These are phyloP conservation scores for Hydrotaea cyrtoneurina DNA, from an alignment of 2,888 invertebrate species.

Conservation along the genomic window DNA sequence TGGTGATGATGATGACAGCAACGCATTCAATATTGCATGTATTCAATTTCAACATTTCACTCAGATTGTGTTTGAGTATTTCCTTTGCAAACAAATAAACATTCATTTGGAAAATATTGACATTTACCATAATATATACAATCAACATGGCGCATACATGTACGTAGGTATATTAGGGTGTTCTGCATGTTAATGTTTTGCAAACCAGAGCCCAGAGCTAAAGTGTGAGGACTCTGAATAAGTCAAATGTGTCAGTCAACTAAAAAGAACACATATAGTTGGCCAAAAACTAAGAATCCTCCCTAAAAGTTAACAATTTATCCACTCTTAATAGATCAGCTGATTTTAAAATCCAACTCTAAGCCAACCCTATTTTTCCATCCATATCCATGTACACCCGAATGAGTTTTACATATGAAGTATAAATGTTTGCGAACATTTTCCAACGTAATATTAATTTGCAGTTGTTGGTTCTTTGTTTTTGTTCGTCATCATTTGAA, in stretches of 20 bases:
- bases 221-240: too few relatives aligned
- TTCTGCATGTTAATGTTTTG: too few relatives aligned
- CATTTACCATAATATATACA: slow-evolving; percentile 14
- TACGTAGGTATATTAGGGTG: background rate
- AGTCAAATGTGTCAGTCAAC: too few relatives aligned
- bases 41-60: slow-evolving; percentile 3
- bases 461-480: background rate
- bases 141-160: too few relatives aligned
- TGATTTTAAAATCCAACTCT: too few relatives aligned
- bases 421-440: background rate
- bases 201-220: too few relatives aligned
- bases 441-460: background rate
- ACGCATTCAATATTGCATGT: background rate
- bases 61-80: background rate
- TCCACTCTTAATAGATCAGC: too few relatives aligned
- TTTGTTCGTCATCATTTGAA: background rate
- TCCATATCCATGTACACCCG: too few relatives aligned
- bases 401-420: background rate
- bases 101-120: slow-evolving; percentile 19
- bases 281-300: too few relatives aligned
- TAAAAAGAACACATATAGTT: too few relatives aligned
- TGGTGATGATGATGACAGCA: background rate
- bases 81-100: slow-evolving; percentile 15
- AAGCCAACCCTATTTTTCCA: too few relatives aligned
- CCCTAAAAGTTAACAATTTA: too few relatives aligned